Base-by-base conservation (phyloP, 1,140 invertebrate genomes). In the Dysdera silvatica region DNA sequence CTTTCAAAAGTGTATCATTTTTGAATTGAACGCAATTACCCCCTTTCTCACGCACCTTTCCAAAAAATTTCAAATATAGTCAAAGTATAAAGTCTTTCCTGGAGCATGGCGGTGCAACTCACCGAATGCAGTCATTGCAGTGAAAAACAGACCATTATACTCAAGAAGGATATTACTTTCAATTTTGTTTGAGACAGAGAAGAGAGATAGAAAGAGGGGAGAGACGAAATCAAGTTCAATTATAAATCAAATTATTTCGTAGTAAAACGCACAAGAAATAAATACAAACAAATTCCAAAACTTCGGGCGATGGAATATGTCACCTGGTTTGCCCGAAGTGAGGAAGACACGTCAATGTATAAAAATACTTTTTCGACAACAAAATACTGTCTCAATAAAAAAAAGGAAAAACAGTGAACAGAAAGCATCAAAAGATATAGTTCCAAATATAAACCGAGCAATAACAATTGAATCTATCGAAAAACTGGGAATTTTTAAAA, bases 301-400 rank as follows among this genome's bases (percentile, higher is more conserved):
- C 49, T 31, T 31, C 40, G 52, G 53, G 28, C 61, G 61, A 48
- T 63, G 61, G 61, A 63, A 63, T 63, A 63, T 53, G 40, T 48
- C 61, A 55, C 53, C 61, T 63, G 61, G 61, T 63, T 63, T 63
- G 61, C 28, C 61, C 61, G 51, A 48, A 32, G 37, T 53, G 20
- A 24, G 43, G 51, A 31, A 55, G 53, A 31, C 10, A 26, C 45
- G 47, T 26, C 40, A 28, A 20, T 56, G 61, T 63, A 63, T 63
- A 63, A 63, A 63, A 63, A 63, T 63, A 63, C 49, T 53, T 53
- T 31, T 61, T 41, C 33, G 51, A 56, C 61, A 55, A 56, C 51
- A 63, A 63, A 63, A 63, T 63, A 63, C 61, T 47, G 53, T 20
- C 61, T 48, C 49, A 55, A 53, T 63, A 63, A 63, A 63, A 63